Evolutionary conservation across 2,888 invertebrate species (phyloP).

Genomic region (Steromphala cineraria): DNA sequence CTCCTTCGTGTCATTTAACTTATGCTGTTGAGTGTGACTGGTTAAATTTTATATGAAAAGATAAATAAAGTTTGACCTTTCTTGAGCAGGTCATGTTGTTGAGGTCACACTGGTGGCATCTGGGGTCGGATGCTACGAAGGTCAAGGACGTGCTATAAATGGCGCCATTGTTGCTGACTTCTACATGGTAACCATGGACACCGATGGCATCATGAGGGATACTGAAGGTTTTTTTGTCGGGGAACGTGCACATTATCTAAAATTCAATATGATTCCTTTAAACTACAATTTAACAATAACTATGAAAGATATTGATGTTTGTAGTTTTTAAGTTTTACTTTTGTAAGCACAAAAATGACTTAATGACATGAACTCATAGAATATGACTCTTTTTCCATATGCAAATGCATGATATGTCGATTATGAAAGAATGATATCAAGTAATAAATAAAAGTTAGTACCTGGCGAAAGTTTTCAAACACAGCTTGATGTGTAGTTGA

Average conservation of each 20-base stretch:
- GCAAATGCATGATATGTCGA: too few relatives aligned
- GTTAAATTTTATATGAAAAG: too few relatives aligned
- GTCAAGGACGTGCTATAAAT: neutral
- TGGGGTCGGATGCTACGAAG: neutral
- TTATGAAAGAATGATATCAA: neutral
- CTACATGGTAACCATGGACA: neutral
- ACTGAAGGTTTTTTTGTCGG: neutral
- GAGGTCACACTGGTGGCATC: neutral
- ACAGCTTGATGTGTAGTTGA: neutral
- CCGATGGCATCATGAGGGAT: neutral
- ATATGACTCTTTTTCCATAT: too few relatives aligned
- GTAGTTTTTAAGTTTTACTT: too few relatives aligned
- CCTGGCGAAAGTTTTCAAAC: neutral
- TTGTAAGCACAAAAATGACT: too few relatives aligned
- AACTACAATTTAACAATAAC: too few relatives aligned
- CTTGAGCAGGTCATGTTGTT: neutral
- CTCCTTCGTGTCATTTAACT: too few relatives aligned
- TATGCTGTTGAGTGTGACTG: too few relatives aligned
- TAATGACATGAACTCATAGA: too few relatives aligned
- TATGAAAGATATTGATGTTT: too few relatives aligned
- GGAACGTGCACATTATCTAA: neutral
- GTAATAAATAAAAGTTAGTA: neutral
- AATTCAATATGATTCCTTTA: too few relatives aligned
- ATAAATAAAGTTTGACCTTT: neutral
- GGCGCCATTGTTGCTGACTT: neutral